Percentiles rank a stretch among this genome's conserved stretches.
Conservation (phyloP, 2,888 invertebrate species). For the Hoplodrina blanda region DNA sequence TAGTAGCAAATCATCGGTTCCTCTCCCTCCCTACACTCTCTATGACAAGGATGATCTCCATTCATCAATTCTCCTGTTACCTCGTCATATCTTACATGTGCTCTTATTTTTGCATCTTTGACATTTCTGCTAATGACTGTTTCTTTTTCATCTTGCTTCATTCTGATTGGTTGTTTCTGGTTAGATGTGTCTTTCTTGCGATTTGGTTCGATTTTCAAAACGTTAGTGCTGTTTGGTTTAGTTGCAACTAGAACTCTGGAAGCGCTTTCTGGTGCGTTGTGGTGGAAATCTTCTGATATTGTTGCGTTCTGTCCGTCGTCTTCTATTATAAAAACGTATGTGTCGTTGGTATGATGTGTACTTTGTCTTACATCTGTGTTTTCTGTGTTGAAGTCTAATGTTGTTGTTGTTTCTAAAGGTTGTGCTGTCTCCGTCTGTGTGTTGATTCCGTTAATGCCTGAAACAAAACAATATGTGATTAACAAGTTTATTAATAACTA, state of each 20-base stretch:
- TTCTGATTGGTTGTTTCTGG: slow-evolving; percentile 67
- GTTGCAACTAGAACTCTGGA: slow-evolving; percentile 80
- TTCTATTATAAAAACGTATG: slow-evolving; percentile 35
- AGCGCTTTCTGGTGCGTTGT: slow-evolving; percentile 74
- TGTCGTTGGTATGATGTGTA: slow-evolving; percentile 57
- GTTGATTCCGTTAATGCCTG: slow-evolving; percentile 77
- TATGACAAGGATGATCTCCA: slow-evolving; percentile 91
- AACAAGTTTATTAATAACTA: not conserved
- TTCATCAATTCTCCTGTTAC: slow-evolving; percentile 85
- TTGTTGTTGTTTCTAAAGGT: slow-evolving; percentile 64
- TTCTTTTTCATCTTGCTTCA: slow-evolving; percentile 64
- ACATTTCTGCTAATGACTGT: slow-evolving; percentile 64
- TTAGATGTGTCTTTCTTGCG: slow-evolving; percentile 64
- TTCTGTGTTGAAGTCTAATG: slow-evolving; percentile 54
- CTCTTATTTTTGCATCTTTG: slow-evolving; percentile 75
- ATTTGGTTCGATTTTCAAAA: slow-evolving; percentile 67
- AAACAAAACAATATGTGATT: slow-evolving; percentile 63
- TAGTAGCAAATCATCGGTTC: slow-evolving; percentile 93
- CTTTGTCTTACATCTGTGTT: slow-evolving; percentile 56
- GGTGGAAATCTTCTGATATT: slow-evolving; percentile 69
- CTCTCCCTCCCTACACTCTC: slow-evolving; percentile 91
- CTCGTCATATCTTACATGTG: slow-evolving; percentile 84
- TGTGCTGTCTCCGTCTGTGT: slow-evolving; percentile 66
- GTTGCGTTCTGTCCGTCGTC: slow-evolving; percentile 59
- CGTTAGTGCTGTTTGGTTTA: slow-evolving; percentile 72